These are phyloP conservation scores for Chalcis sispes DNA, from an alignment of 2,888 invertebrate species.

Conservation along the genomic window DNA sequence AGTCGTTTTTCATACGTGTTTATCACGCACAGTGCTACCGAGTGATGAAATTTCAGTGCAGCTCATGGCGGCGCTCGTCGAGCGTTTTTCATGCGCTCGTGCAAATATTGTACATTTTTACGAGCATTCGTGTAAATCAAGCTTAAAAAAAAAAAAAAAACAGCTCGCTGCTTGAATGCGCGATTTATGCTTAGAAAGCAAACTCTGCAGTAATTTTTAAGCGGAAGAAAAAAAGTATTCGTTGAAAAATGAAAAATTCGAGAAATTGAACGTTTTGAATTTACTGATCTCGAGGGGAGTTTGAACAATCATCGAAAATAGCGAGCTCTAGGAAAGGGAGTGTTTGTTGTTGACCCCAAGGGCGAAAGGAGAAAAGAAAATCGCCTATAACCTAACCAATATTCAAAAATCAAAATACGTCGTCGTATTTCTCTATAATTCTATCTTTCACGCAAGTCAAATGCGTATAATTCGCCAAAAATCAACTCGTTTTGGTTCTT, in stretches of 20 bases:
- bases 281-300: too few relatives aligned
- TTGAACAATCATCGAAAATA: too few relatives aligned
- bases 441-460: background rate
- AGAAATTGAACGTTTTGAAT: too few relatives aligned
- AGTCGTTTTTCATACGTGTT: constrained; percentile 15
- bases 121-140: background rate
- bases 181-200: background rate
- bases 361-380: too few relatives aligned
- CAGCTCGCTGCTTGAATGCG: background rate
- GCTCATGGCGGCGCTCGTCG: background rate
- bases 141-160: background rate
- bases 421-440: background rate
- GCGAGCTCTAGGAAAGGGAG: too few relatives aligned
- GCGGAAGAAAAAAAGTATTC: too few relatives aligned
- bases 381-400: too few relatives aligned
- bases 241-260: too few relatives aligned
- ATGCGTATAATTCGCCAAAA: background rate
- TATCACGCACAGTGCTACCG: constrained; percentile 4
- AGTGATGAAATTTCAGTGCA: constrained; percentile 33
- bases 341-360: too few relatives aligned
- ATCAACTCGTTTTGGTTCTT: constrained; percentile 2
- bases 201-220: too few relatives aligned
- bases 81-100: background rate
- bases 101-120: too few relatives aligned
- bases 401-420: too few relatives aligned